Evolutionary conservation across 2,113 vertebrate genomes (phyloP), one percentile per base, ranked within the genome.

Genomic region (Takifugu bimaculatus): DNA sequence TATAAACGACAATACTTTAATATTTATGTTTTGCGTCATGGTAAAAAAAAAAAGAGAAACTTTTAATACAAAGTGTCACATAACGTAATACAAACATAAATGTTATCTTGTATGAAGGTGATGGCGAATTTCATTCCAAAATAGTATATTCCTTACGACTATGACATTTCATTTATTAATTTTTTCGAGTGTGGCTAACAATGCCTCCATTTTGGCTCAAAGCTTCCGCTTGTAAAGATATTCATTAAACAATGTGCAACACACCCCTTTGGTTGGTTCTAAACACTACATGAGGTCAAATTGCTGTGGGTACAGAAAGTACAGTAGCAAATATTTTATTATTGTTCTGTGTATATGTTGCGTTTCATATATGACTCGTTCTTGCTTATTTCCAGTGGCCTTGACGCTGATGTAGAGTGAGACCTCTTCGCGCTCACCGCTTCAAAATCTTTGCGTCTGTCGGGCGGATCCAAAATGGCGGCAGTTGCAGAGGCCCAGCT

Each of bases 391-490:
- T 1, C 9, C 35, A 2, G 35, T 39, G 35, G 7, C 35, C 5
- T 39, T 39, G n/a, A 50, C 4, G 25, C 15, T 50, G n/a, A 50
- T 9, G 20, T 20, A 50, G 20, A 63, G 61, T 13, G 0, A 14
- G 9, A 3, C 6, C 66, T 56, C 66, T 20, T 0, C 25, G 4
- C 0, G 26, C 13, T 11, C 26, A 10, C 9, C 27, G 4, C 26
- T 60, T 42, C 0, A 52, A 72, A 4, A 61, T 70, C 70, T 80
- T 78, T 77, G 63, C 39, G 4, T 20, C 1, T 1, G 60, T 10
- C 7, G 54, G 69, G 63, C 47, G 77, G 85, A 88, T 62, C 87
- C 87, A 83, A 86, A 80, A 88, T 87, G 87, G 85, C 71, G 77
- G 7, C 58, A 13, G 76, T 71, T 68, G 62, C 78, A 57, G 58